Evolutionary conservation across 2,888 invertebrate genomes (phyloP).

Genomic region (Magallana nippona): DNA sequence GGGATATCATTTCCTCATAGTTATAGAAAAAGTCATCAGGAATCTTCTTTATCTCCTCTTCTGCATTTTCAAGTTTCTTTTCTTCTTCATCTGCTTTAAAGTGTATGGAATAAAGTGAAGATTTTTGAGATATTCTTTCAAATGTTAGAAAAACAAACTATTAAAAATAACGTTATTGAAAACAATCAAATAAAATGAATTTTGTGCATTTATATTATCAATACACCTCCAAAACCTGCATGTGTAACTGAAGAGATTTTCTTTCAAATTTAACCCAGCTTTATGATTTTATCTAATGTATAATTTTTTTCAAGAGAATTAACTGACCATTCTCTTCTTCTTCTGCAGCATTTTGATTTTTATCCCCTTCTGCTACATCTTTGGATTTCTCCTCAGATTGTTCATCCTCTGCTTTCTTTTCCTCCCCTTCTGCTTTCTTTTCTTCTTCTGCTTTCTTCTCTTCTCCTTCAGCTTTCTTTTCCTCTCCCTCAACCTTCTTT

Average conservation of each 20-base stretch:
- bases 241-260: too few relatives aligned
- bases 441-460: slow-evolving; percentile 39
- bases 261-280: too few relatives aligned
- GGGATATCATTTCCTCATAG: slow-evolving; percentile 72
- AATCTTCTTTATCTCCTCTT: slow-evolving; percentile 60
- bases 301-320: background rate
- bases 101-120: background rate
- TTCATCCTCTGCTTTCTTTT: slow-evolving; percentile 39
- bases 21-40: slow-evolving; percentile 78
- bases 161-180: too few relatives aligned
- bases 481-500: too few relatives aligned
- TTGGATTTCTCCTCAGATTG: slow-evolving; percentile 38
- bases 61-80: slow-evolving; percentile 44
- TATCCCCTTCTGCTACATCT: slow-evolving; percentile 41
- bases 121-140: background rate
- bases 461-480: slow-evolving; percentile 33
- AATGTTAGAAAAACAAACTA: background rate
- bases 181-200: too few relatives aligned
- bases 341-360: slow-evolving; percentile 45
- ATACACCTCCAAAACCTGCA: too few relatives aligned
- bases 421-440: slow-evolving; percentile 35
- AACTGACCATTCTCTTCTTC: slow-evolving; percentile 21
- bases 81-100: slow-evolving; percentile 45
- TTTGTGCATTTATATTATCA: too few relatives aligned
- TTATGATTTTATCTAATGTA: too few relatives aligned